phyloP scores from a whole-genome alignment of 2,113 vertebrate genomes.

The Thamnophis sirtalis region DNA sequence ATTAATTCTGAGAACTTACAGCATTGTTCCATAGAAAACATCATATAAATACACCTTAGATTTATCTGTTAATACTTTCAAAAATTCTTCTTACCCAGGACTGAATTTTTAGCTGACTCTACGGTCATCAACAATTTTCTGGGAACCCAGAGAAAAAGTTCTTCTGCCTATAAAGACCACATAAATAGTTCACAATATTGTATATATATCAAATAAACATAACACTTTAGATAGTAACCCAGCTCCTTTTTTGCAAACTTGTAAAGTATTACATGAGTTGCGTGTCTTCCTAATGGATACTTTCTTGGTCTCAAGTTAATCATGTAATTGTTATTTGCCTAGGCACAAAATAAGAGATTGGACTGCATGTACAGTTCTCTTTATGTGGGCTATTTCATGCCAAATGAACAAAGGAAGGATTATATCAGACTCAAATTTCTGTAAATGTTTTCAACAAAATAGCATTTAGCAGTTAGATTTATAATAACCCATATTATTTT shows the following conservation, averaged over 20 bases:
- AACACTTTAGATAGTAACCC: background rate
- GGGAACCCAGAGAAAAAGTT: constrained; percentile 96
- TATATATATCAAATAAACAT: background rate
- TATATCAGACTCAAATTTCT: background rate
- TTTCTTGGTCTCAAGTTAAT: background rate
- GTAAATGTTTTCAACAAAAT: background rate
- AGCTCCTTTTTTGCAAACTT: background rate
- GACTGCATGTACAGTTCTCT: too few relatives aligned
- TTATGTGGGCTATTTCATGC: background rate
- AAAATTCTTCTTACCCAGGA: constrained; percentile 81
- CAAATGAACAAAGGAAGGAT: background rate
- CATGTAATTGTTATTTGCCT: background rate
- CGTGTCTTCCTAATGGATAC: background rate
- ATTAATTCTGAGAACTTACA: background rate
- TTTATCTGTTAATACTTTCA: constrained; percentile 20
- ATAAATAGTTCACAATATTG: background rate
- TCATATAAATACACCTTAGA: constrained; percentile 9
- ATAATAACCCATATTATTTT: background rate
- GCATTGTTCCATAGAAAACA: constrained; percentile 15
- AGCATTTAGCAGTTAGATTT: background rate
- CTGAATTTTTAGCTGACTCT: constrained; percentile 92
- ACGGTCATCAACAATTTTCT: constrained; percentile 96
- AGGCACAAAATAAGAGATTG: background rate
- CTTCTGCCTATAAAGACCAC: constrained; percentile 80
- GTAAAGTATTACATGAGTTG: background rate